Evolutionary conservation across 1,140 invertebrate species (phyloP).

Genomic region (Drosophila ogumai): DNA sequence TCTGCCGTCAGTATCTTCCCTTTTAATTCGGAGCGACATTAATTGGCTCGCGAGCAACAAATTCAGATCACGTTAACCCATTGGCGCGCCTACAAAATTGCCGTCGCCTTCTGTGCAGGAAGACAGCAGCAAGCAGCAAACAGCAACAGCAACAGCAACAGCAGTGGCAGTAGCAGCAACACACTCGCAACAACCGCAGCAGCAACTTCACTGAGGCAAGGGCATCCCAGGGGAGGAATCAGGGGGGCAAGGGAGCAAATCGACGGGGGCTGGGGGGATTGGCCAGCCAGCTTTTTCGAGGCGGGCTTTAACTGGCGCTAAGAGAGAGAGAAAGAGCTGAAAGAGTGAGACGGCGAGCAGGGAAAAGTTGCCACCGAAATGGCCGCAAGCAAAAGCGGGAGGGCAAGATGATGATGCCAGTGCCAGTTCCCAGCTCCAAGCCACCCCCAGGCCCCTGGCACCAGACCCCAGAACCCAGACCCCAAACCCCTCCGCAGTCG

Average conservation of each 20-base stretch:
- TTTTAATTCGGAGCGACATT: constrained; percentile 56
- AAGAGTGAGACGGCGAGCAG: constrained; percentile 24
- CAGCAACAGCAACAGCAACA: constrained; percentile 10
- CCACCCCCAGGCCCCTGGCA: neutral
- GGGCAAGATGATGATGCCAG: constrained; percentile 67
- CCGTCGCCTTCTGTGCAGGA: constrained; percentile 68
- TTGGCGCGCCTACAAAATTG: constrained; percentile 70
- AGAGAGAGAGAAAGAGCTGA: constrained; percentile 26
- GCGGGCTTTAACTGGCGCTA: constrained; percentile 71
- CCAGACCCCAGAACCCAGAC: neutral
- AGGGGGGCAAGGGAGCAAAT: neutral
- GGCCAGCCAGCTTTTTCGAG: constrained; percentile 54
- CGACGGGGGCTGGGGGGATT: constrained; percentile 15
- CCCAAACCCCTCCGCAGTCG: constrained; percentile 25
- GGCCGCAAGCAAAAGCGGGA: constrained; percentile 63
- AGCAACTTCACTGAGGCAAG: constrained; percentile 28
- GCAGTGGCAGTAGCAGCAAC: constrained; percentile 15
- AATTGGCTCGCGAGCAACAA: constrained; percentile 77
- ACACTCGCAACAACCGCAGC: constrained; percentile 60
- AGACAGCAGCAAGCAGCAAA: constrained; percentile 25
- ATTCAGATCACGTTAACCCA: constrained; percentile 82
- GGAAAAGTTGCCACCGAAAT: constrained; percentile 49
- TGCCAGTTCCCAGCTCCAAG: neutral
- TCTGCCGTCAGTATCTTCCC: constrained; percentile 38
- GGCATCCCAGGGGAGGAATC: constrained; percentile 1